phyloP scores from a whole-genome alignment of 2,797 vertebrate genomes.

The Melanotaenia pygmaea region DNA sequence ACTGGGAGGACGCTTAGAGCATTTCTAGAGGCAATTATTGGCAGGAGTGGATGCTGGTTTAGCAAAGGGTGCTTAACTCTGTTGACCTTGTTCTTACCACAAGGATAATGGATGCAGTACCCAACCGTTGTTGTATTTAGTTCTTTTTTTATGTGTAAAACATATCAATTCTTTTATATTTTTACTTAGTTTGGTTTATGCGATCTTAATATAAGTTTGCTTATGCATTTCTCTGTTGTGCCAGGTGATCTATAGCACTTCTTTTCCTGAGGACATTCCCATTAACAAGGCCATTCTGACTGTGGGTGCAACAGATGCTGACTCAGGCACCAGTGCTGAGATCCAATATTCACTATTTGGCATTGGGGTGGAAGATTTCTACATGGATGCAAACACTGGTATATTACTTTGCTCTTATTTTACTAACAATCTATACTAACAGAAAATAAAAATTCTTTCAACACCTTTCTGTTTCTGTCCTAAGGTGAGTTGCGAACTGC shows the following conservation, averaged over 20 bases:
- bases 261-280: slow-evolving; percentile 89
- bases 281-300: slow-evolving; percentile 90
- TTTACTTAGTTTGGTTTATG: not conserved
- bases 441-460: not conserved
- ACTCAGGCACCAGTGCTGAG: slow-evolving; percentile 93
- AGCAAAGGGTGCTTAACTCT: slow-evolving; percentile 35
- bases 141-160: slow-evolving; percentile 35
- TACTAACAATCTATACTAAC: not conserved
- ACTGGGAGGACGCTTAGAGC: slow-evolving; percentile 27
- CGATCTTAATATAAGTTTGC: slow-evolving; percentile 28
- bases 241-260: slow-evolving; percentile 88
- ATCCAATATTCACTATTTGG: slow-evolving; percentile 93
- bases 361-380: slow-evolving; percentile 94
- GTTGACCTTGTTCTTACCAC: slow-evolving; percentile 37
- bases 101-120: slow-evolving; percentile 46
- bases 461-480: slow-evolving; percentile 25
- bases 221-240: slow-evolving; percentile 29
- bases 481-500: slow-evolving; percentile 93
- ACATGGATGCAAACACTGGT: slow-evolving; percentile 93
- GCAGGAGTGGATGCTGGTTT: slow-evolving; percentile 11
- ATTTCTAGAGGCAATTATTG: slow-evolving; percentile 26
- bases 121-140: slow-evolving; percentile 13
- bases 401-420: slow-evolving; percentile 18
- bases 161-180: slow-evolving; percentile 1
- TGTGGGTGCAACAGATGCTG: slow-evolving; percentile 91